These are phyloP conservation scores for Rhodeus uyekii DNA, from an alignment of 2,797 vertebrate genomes.

Conservation along the genomic window DNA sequence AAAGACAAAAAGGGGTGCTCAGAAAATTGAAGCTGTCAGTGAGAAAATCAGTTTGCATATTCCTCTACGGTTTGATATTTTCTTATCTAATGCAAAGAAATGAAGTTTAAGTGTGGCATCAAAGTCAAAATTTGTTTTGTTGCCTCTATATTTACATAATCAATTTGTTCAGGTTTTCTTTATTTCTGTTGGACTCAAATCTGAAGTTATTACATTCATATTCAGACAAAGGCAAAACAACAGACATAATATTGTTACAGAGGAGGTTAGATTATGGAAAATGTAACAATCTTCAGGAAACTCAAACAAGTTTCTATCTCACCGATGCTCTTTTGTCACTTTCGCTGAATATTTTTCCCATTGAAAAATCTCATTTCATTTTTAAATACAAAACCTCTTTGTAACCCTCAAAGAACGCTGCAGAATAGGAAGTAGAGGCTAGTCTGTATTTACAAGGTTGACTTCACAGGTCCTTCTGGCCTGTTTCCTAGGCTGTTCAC, in stretches of 20 bases:
- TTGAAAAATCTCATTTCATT: neutral
- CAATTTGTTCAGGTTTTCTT: neutral
- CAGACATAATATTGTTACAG: neutral
- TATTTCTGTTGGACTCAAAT: slow-evolving; percentile 1
- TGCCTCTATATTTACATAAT: neutral
- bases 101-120: neutral
- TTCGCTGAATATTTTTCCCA: neutral
- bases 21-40: neutral
- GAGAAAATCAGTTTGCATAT: neutral
- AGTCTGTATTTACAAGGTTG: slow-evolving; percentile 24
- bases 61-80: neutral
- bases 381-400: neutral
- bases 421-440: slow-evolving; percentile 11
- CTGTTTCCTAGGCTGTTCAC: slow-evolving; percentile 62
- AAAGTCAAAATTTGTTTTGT: neutral
- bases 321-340: neutral
- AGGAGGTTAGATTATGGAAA: neutral
- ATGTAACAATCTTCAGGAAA: neutral
- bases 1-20: neutral
- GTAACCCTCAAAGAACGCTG: neutral
- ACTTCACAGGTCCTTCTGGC: slow-evolving; percentile 19
- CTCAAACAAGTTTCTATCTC: neutral
- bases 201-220: slow-evolving; percentile 11
- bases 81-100: neutral
- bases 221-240: neutral